These are phyloP conservation scores for Knipowitschia caucasica DNA, from an alignment of 2,797 vertebrate genomes.

Conservation along the genomic window DNA sequence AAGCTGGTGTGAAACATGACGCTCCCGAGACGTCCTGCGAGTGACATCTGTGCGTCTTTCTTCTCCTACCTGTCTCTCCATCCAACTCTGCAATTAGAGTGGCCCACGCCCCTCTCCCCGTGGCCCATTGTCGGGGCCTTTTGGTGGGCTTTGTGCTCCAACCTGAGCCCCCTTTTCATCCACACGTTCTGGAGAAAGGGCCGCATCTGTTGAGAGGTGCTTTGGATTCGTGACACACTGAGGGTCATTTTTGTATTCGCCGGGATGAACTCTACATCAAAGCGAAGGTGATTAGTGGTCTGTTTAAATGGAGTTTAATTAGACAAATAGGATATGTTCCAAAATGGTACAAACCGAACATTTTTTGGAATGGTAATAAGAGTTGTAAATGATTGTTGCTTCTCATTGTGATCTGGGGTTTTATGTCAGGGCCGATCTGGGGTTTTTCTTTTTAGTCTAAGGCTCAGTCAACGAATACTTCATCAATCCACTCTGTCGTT, in stretches of 20 bases:
- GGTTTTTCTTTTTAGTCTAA: no score
- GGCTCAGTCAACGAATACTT: no score
- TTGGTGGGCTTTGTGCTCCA: conserved; percentile 54
- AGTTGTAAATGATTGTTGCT: no score
- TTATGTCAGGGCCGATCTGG: no score
- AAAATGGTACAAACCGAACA: no score
- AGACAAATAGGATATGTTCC: background rate
- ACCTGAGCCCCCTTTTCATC: conserved; percentile 52
- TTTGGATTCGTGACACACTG: conserved; percentile 51
- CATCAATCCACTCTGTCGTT: no score
- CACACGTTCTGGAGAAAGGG: conserved; percentile 52
- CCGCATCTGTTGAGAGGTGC: conserved; percentile 66
- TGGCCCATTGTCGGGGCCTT: conserved; percentile 49
- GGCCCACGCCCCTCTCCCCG: conserved; percentile 33
- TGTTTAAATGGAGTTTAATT: conserved; percentile 3
- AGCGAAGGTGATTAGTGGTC: conserved; percentile 61
- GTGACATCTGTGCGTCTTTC: conserved; percentile 63
- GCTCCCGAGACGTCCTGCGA: conserved; percentile 30
- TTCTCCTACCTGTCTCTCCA: conserved; percentile 57
- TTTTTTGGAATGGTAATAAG: no score
- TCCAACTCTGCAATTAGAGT: conserved; percentile 60
- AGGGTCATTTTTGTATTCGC: conserved; percentile 54
- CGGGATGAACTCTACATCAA: conserved; percentile 49
- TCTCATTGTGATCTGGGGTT: no score
- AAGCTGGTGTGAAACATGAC: background rate